These are phyloP conservation scores for Dromius quadrimaculatus DNA, from an alignment of 2,888 invertebrate species.

Conservation along the genomic window DNA sequence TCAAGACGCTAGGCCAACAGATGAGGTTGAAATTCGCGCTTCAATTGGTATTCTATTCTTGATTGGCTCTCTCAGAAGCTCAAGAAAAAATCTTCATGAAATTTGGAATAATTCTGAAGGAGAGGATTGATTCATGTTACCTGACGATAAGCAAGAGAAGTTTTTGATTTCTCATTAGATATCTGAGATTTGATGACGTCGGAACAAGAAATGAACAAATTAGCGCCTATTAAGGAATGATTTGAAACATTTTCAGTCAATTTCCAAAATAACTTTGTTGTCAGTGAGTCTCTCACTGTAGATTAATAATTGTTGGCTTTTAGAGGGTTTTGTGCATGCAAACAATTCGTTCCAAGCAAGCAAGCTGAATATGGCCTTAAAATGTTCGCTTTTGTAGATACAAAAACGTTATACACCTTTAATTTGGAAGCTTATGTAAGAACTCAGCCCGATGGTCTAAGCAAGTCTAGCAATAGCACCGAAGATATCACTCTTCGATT, in stretches of 20 bases:
- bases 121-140: constrained; percentile 54
- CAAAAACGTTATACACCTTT: constrained; percentile 55
- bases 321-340: constrained; percentile 57
- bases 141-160: constrained; percentile 53
- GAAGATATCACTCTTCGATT: constrained; percentile 55
- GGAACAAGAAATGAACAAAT: constrained; percentile 27
- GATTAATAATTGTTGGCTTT: constrained; percentile 57
- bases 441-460: constrained; percentile 57
- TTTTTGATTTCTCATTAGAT: constrained; percentile 53
- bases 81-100: constrained; percentile 12
- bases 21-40: constrained; percentile 36
- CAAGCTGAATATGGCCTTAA: constrained; percentile 58
- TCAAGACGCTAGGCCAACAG: constrained; percentile 11
- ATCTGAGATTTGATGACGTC: constrained; percentile 54
- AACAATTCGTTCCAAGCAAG: constrained; percentile 59
- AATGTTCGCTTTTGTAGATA: constrained; percentile 57
- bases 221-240: constrained; percentile 55
- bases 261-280: constrained; percentile 55
- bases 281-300: constrained; percentile 55
- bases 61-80: constrained; percentile 16
- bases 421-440: constrained; percentile 57
- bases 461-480: constrained; percentile 50
- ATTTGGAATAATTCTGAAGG: constrained; percentile 30
- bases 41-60: constrained; percentile 32
- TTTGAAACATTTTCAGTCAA: constrained; percentile 57